Percentiles rank a stretch among this genome's conserved stretches.
phyloP scores from a whole-genome alignment of 2,888 invertebrate genomes.

The Lycia hirtaria region DNA sequence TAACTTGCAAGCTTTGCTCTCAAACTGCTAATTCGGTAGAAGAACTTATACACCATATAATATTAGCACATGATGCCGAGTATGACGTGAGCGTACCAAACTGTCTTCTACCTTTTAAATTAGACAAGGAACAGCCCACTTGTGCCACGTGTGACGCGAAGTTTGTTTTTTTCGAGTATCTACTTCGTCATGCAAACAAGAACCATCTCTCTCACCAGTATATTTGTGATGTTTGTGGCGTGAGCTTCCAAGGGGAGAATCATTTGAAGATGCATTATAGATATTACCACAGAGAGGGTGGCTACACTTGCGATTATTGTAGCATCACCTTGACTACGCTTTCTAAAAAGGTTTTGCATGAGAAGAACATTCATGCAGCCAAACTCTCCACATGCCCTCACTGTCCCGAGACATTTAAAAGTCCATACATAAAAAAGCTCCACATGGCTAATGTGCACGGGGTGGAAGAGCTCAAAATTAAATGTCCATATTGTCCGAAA shows the following conservation, averaged over 20 bases:
- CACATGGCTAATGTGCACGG: conserved; percentile 76
- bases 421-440: conserved; percentile 73
- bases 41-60: conserved; percentile 73
- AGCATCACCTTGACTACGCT: conserved; percentile 76
- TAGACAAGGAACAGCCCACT: conserved; percentile 70
- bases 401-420: conserved; percentile 77
- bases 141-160: conserved; percentile 76
- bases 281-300: conserved; percentile 77
- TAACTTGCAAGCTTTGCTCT: conserved; percentile 70
- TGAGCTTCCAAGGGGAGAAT: conserved; percentile 79
- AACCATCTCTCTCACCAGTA: conserved; percentile 77
- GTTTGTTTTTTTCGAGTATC: conserved; percentile 76
- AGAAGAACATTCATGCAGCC: conserved; percentile 73
- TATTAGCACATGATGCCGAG: conserved; percentile 77
- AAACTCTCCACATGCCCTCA: conserved; percentile 72
- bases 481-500: conserved; percentile 79
- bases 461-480: conserved; percentile 75
- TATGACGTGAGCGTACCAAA: conserved; percentile 76
- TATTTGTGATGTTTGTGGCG: conserved; percentile 78
- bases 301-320: conserved; percentile 76
- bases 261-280: conserved; percentile 79
- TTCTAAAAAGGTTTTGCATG: conserved; percentile 76
- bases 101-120: conserved; percentile 73
- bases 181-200: conserved; percentile 76
- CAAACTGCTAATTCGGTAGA: conserved; percentile 64